These are phyloP conservation scores for Brachyalestes nurse DNA, from an alignment of 2,797 vertebrate genomes.

Conservation along the genomic window DNA sequence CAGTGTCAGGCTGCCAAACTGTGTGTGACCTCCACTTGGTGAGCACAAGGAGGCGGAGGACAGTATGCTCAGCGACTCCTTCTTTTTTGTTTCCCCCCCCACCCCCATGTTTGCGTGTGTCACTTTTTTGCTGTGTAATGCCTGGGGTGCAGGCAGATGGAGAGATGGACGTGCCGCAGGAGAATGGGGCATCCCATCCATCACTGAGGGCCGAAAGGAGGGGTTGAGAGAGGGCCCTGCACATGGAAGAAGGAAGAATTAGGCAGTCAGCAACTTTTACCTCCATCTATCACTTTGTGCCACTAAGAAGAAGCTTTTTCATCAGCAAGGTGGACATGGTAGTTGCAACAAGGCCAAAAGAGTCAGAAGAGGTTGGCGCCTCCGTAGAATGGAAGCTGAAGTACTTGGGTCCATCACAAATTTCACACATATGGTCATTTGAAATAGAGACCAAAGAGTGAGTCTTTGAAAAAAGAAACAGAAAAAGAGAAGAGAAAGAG, in stretches of 20 bases:
- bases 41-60: slow-evolving; percentile 68
- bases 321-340: slow-evolving; percentile 61
- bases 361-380: not conserved
- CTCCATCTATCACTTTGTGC: slow-evolving; percentile 78
- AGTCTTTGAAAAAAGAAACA: slow-evolving; percentile 28
- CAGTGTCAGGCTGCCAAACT: slow-evolving; percentile 69
- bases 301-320: slow-evolving; percentile 62
- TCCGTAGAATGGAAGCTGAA: no score
- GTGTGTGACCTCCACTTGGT: slow-evolving; percentile 72
- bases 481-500: slow-evolving; percentile 22
- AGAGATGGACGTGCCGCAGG: slow-evolving; percentile 50
- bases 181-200: slow-evolving; percentile 78
- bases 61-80: slow-evolving; percentile 68
- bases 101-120: slow-evolving; percentile 67
- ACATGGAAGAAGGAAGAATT: slow-evolving; percentile 69
- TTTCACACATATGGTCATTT: slow-evolving; percentile 48
- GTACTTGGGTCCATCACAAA: slow-evolving; percentile 25
- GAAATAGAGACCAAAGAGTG: slow-evolving; percentile 23
- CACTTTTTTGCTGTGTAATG: slow-evolving; percentile 67
- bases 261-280: slow-evolving; percentile 75
- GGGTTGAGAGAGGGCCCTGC: slow-evolving; percentile 47
- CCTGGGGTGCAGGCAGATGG: slow-evolving; percentile 55
- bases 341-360: not conserved
- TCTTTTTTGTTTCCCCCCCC: slow-evolving; percentile 64
- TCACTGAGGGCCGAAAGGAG: slow-evolving; percentile 69